Evolutionary conservation across 1,140 invertebrate species (phyloP), one percentile per base, ranked within the genome.

Genomic region (Pemphigus obesinymphae): DNA sequence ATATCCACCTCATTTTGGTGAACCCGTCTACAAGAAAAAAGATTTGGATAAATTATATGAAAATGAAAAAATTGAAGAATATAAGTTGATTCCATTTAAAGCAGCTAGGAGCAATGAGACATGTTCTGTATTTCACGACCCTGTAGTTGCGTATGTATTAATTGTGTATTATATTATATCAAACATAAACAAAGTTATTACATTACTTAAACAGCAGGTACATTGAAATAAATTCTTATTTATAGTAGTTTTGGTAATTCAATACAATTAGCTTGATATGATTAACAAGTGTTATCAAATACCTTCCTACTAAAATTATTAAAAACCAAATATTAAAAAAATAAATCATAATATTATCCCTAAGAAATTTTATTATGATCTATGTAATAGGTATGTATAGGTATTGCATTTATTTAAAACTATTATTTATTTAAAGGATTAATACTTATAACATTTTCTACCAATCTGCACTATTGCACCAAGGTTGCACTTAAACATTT

Each of bases 71-170:
- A 50, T 63, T 43, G 61, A 78, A 40, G 53, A 61, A 6, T 68
- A 43, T n/a, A 78, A 78, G 34, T 1, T 53, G 8, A 29, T 72
- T 26, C 53, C 76, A 31, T 37, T 63, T 43, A 78, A 78, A 68
- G 82, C 83, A 15, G 83, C 83, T 17, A 26, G 5, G 34, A 68
- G 23, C 45, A 82, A 72, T n/a, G 78, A 84, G 15, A 78, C 61
- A 34, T 76, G 55, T n/a, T 84, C 83, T 4, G 17, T 82, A 20
- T 84, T 83, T 53, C 78, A 83, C 61, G 83, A 84, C 70, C 80
- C 78, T 15, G n/a, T 83, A 8, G 40, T 83, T 45, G 15, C 31
- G 83, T 83, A 66, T 37, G 81, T 82, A 78, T 37, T 37, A 48
- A 73, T 50, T 72, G 1, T 20, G 20, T 10, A 48, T 70, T 70